These are phyloP conservation scores for Phyto melanocephala DNA, from an alignment of 2,888 invertebrate species.

Conservation along the genomic window DNA sequence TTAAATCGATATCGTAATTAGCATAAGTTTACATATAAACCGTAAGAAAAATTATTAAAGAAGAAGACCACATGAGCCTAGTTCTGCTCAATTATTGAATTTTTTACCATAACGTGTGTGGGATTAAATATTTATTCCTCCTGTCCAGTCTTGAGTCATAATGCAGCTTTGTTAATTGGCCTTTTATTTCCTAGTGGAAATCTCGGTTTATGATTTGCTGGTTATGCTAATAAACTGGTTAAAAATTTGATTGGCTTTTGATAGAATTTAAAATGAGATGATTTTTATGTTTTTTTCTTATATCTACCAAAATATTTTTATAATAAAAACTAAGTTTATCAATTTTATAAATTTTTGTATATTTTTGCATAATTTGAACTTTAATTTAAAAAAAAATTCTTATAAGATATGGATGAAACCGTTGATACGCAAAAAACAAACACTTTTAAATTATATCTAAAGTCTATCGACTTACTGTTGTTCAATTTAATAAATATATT, in stretches of 20 bases:
- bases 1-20: slow-evolving; percentile 25
- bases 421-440: no score
- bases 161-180: slow-evolving; percentile 56
- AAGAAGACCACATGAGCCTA: slow-evolving; percentile 51
- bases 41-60: neutral
- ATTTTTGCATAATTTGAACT: neutral
- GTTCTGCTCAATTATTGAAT: neutral
- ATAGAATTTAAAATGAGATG: slow-evolving; percentile 52
- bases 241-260: slow-evolving; percentile 49
- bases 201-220: slow-evolving; percentile 37
- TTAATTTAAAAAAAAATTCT: neutral
- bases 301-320: slow-evolving; percentile 10
- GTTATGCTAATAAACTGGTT: slow-evolving; percentile 57
- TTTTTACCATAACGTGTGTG: slow-evolving; percentile 48
- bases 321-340: neutral
- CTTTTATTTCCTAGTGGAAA: slow-evolving; percentile 32
- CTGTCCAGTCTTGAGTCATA: neutral
- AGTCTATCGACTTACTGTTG: no score
- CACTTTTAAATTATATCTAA: no score
- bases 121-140: slow-evolving; percentile 42
- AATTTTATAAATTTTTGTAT: neutral
- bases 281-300: neutral
- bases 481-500: no score
- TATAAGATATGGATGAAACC: no score
- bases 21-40: slow-evolving; percentile 54